phyloP scores from a whole-genome alignment of 2,888 invertebrate genomes.

The Cataglyphis cursor region DNA sequence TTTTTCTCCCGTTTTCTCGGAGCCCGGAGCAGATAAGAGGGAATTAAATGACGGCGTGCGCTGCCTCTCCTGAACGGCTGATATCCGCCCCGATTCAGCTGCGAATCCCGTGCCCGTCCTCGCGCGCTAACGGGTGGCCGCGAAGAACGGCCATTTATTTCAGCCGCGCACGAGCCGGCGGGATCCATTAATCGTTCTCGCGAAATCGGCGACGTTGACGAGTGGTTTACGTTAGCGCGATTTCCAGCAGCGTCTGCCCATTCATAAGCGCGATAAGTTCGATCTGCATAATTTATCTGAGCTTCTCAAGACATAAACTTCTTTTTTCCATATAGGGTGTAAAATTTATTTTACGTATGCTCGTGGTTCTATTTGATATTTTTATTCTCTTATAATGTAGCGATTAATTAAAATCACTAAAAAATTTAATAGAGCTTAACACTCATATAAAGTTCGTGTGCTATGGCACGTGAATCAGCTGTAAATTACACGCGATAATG shows the following conservation, averaged over 20 bases:
- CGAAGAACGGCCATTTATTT: constrained; percentile 73
- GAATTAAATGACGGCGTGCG: constrained; percentile 60
- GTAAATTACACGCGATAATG: not conserved
- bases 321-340: too few relatives aligned
- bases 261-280: constrained; percentile 5
- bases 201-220: constrained; percentile 76
- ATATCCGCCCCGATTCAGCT: constrained; percentile 57
- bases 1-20: constrained; percentile 48
- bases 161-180: constrained; percentile 55
- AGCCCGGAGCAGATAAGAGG: constrained; percentile 54
- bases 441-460: not conserved
- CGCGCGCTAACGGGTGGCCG: constrained; percentile 43
- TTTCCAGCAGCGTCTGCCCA: constrained; percentile 64
- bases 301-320: not conserved
- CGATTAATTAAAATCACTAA: not conserved
- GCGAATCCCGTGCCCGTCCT: constrained; percentile 26
- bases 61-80: constrained; percentile 54
- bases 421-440: not conserved
- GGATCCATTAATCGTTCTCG: constrained; percentile 78
- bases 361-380: not conserved
- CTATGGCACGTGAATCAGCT: not conserved
- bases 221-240: constrained; percentile 74
- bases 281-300: not conserved
- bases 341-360: not conserved
- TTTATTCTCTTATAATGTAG: not conserved